Base-by-base conservation (phyloP, 2,797 vertebrate species). In the Pangasius macronema region DNA sequence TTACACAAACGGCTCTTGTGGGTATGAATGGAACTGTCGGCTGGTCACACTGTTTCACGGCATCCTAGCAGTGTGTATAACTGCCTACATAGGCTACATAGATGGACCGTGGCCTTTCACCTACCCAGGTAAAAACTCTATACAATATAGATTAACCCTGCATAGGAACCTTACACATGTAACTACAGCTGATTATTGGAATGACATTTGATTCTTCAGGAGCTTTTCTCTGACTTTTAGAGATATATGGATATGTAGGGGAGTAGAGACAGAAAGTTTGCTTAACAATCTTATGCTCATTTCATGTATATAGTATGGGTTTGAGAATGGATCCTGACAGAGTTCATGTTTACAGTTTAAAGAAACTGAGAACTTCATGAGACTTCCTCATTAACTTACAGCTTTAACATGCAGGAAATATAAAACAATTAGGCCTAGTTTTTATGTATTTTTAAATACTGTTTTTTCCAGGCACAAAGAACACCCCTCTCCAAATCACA, bases 91-190 rank as follows among this genome's bases (percentile, higher is more conserved):
- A 80, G 97, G 98, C 90, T 99, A 99, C 87, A 96, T 99, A 63
- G 97, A 99, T 24, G 98, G 98, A 83, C 98, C 98, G 7, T 99
- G 98, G 98, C 98, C 98, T 83, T 96, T 99, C 92, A 96, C 95
- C 8, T 90, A 98, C 93, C 97, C 98, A 94, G 98, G 98, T 98
- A 94, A 87, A 95, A 94, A 86, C 9, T 49, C 33, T 24, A 49
- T 46, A 65, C 27, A 0, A n/a, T 11, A 46, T 5, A 46, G 24
- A 82, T 63, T n/a, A 42, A 59, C 22, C 6, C 30, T 55, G n/a
- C n/a, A 55, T 10, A 10, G 55, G n/a, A 77, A 10, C 10, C 76
- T 9, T 53, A 53, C 55, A 46, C 39, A 42, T n/a, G 57, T 16
- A 46, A n/a, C 22, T 0, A 82, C 2, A 0, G 7, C 39, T 63